phyloP scores from a whole-genome alignment of 1,140 invertebrate genomes.

The Colletes latitarsis region DNA sequence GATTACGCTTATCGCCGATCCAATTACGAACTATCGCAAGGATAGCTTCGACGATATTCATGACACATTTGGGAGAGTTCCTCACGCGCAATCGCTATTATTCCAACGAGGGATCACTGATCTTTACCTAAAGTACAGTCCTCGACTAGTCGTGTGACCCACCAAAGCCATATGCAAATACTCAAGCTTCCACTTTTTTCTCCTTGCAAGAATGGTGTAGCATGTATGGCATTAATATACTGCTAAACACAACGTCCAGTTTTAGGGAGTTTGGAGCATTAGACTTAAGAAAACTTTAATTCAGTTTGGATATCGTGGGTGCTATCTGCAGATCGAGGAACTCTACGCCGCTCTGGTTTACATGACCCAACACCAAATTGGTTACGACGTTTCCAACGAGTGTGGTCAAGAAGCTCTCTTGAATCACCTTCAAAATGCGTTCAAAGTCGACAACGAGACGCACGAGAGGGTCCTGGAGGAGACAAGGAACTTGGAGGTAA shows the following conservation, averaged over 20 bases:
- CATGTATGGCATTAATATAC: too few species aligned
- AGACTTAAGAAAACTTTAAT: too few species aligned
- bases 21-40: constrained; percentile 12
- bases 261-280: too few species aligned
- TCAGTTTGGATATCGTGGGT: too few species aligned
- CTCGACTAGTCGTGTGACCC: too few species aligned
- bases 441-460: constrained; percentile 89
- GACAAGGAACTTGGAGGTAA: constrained; percentile 87
- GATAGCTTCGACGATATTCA: background rate
- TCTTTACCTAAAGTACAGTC: too few species aligned
- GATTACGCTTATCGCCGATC: constrained; percentile 2
- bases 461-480: constrained; percentile 86
- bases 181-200: too few species aligned
- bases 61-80: too few species aligned
- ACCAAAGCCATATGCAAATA: too few species aligned
- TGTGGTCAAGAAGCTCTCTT: constrained; percentile 87
- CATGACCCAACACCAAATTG: constrained; percentile 96
- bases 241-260: too few species aligned
- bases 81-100: background rate
- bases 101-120: too few species aligned
- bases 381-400: constrained; percentile 86
- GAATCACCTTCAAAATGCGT: constrained; percentile 93
- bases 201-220: too few species aligned
- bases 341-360: constrained; percentile 96
- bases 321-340: constrained; percentile 88